phyloP scores from a whole-genome alignment of 2,888 invertebrate species.

The Trissoscelio sp. region DNA sequence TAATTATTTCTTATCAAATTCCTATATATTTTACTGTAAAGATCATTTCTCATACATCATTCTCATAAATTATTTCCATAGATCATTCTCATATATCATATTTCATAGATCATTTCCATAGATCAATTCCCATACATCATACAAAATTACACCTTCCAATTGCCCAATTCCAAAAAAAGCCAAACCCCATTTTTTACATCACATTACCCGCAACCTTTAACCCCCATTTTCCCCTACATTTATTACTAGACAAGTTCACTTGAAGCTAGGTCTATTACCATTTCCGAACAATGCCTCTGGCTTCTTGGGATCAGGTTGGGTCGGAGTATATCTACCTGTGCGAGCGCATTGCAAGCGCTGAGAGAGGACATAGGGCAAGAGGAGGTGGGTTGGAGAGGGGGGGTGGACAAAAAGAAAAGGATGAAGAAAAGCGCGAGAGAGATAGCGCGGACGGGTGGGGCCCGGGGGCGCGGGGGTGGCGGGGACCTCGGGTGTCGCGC shows the following conservation, averaged over 20 bases:
- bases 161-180: too few relatives aligned
- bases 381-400: slow-evolving; percentile 33
- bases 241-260: slow-evolving; percentile 58
- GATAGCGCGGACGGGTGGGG: slow-evolving; percentile 51
- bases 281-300: slow-evolving; percentile 71
- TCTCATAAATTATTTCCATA: too few relatives aligned
- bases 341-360: slow-evolving; percentile 40
- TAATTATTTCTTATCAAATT: too few relatives aligned
- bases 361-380: slow-evolving; percentile 43
- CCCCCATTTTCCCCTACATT: slow-evolving; percentile 8
- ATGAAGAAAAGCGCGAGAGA: slow-evolving; percentile 66
- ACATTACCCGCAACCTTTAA: slow-evolving; percentile 1
- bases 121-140: too few relatives aligned
- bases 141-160: too few relatives aligned
- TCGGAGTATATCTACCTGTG: slow-evolving; percentile 64
- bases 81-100: too few relatives aligned
- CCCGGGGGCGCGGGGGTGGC: slow-evolving; percentile 44
- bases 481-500: slow-evolving; percentile 78
- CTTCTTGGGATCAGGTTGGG: slow-evolving; percentile 70
- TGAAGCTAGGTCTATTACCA: slow-evolving; percentile 68
- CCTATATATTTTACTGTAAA: too few relatives aligned
- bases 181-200: too few relatives aligned
- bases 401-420: slow-evolving; percentile 48
- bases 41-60: too few relatives aligned
- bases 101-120: too few relatives aligned